Evolutionary conservation across 2,888 invertebrate genomes (phyloP), one percentile per base, ranked within the genome.

Genomic region (Lepas anatifera): DNA sequence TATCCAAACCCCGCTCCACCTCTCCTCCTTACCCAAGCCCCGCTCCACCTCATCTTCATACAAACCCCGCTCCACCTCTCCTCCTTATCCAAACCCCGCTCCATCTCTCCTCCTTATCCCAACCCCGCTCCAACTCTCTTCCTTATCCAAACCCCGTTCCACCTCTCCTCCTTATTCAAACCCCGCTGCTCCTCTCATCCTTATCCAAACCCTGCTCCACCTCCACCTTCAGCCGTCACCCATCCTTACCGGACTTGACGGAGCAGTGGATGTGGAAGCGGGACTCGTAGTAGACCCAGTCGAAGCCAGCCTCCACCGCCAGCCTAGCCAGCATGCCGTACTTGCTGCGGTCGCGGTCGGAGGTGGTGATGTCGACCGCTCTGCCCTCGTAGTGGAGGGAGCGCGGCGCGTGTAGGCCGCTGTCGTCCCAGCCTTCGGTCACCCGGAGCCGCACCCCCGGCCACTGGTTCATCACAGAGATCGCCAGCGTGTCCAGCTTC

Each of bases 391-490:
- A 96, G 83, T 97, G 97, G 75, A 97, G 85, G 68, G 93, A 94
- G 78, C 92, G 88, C 74, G 85, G 84, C 70, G 87, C 83, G 79
- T 92, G 89, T 70, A 87, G 86, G 77, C 90, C 90, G 64, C 80
- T 80, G 79, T 95, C 95, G 78, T 94, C 94, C 95, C 95, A 97
- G 70, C 93, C 95, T 81, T 97, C 95, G 74, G 90, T 94, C 73
- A 97, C 96, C 70, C 95, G 84, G 76, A 97, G 85, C 76, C 87
- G 86, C 73, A 95, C 89, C n/a, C 95, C 92, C 0, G 95, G 95
- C 96, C 97, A 97, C 81, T 93, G 92, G 83, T 96, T 96, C 93
- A 95, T 94, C 81, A 97, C 96, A 77, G 92, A 91, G 79, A 95
- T 92, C 70, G 96, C 95, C 78, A 97, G 83, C 71, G 91, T 92